Conservation (phyloP, 2,888 invertebrate genomes). For the Caenorhabditis auriculariae region DNA sequence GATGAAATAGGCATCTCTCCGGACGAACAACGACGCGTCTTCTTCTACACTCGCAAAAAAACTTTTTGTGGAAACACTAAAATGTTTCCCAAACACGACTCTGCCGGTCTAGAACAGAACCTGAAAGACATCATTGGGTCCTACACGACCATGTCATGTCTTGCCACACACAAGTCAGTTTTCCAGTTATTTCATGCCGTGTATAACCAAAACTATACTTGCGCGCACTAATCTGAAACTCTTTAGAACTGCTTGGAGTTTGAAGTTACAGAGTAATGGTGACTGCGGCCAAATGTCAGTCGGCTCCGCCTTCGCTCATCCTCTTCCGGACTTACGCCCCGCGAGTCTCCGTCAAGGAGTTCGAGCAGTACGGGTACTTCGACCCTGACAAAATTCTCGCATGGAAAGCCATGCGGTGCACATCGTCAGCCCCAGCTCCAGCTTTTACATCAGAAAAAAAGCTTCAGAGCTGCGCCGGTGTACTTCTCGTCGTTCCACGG, state of each 20-base stretch:
- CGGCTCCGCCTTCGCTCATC: slow-evolving; percentile 28
- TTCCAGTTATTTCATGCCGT: too few species aligned
- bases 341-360: slow-evolving; percentile 16
- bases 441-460: background rate
- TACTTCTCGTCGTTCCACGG: slow-evolving; percentile 37
- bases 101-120: slow-evolving; percentile 21
- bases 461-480: slow-evolving; percentile 31
- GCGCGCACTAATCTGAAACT: too few species aligned
- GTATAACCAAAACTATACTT: too few species aligned
- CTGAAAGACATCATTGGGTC: slow-evolving; percentile 28
- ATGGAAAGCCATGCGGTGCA: slow-evolving; percentile 38
- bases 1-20: background rate
- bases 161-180: slow-evolving; percentile 21
- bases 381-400: slow-evolving; percentile 25
- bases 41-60: slow-evolving; percentile 17
- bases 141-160: slow-evolving; percentile 16
- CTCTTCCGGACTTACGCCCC: slow-evolving; percentile 39
- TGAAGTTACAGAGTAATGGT: slow-evolving; percentile 23
- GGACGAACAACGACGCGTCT: too few species aligned
- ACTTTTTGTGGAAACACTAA: slow-evolving; percentile 32
- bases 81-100: slow-evolving; percentile 29
- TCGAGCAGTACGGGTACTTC: slow-evolving; percentile 33
- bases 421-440: slow-evolving; percentile 15
- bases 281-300: slow-evolving; percentile 21
- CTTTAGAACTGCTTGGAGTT: too few species aligned